Conservation (phyloP, 2,888 invertebrate genomes). For the Campoplex capitator region DNA sequence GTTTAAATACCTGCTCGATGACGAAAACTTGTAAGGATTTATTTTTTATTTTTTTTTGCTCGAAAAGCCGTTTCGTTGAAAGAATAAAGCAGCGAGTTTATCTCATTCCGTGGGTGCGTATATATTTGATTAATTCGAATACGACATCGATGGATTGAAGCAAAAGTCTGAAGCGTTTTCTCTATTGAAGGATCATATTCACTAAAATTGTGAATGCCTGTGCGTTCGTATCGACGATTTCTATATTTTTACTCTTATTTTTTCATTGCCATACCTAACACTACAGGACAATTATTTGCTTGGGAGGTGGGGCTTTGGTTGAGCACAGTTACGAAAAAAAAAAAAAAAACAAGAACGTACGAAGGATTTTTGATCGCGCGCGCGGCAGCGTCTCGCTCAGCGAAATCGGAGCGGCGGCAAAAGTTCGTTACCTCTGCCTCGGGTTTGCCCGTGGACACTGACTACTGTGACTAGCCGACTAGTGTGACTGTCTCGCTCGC, state of each 20-base stretch:
- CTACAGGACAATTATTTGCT: conserved; percentile 35
- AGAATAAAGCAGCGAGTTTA: background rate
- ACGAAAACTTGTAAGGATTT: background rate
- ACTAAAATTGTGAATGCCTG: conserved; percentile 6
- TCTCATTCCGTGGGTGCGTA: background rate
- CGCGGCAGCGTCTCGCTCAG: conserved; percentile 60
- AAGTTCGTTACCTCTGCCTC: conserved; percentile 60
- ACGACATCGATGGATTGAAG: background rate
- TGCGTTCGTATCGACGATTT: background rate
- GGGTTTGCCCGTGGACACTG: conserved; percentile 68
- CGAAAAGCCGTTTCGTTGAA: background rate
- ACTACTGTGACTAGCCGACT: conserved; percentile 32
- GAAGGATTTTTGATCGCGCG: conserved; percentile 31
- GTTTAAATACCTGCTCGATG: conserved; percentile 4
- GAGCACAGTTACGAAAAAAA: background rate
- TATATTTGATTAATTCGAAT: background rate
- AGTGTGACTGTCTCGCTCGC: conserved; percentile 29
- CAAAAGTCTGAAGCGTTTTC: conserved; percentile 7
- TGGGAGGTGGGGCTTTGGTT: conserved; percentile 1
- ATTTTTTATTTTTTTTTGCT: background rate
- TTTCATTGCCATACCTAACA: conserved; percentile 51
- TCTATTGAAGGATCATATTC: conserved; percentile 6
- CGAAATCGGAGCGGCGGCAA: conserved; percentile 42
- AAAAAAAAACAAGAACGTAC: background rate
- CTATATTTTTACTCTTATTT: background rate